Evolutionary conservation across 2,797 vertebrate species (phyloP), one percentile per base, ranked within the genome.

Genomic region (Pipistrellus pipistrellus): DNA sequence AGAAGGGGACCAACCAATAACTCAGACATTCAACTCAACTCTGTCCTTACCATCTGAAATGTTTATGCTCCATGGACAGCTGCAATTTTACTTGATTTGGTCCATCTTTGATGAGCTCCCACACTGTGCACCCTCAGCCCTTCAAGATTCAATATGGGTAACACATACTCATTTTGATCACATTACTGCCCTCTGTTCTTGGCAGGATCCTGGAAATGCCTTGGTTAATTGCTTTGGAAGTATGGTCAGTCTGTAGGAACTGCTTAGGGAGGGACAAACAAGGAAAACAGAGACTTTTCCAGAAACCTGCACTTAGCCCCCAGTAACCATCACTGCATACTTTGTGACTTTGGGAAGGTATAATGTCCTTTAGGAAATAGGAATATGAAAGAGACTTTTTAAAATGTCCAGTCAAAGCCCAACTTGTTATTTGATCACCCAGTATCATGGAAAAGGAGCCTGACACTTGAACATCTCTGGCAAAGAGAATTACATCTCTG

Each of bases 231-330:
- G 14, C 21, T 83, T 51, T 92, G 30, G 68, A 86, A 66, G 4
- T 38, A 53, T 38, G n/a, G 66, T 44, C 55, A 48, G 53, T 11
- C 25, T 8, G 35, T 25, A 82, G 38, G 23, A 85, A 91, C 88
- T 85, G 20, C 32, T 88, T 62, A 95, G 38, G 10, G 10, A 76
- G 14, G 35, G 23, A 59, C 38, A 86, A 80, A 80, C 21, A 83
- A 90, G 71, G 17, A 82, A 87, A 85, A 64, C 17, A 71, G 57
- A 73, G 32, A 93, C 18, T 85, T 75, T 48, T 20, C 81, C 18
- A 51, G 71, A 72, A 90, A 80, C n/a, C 8, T 72, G n/a, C 11
- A 8, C 41, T 81, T 86, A 41, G 80, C 51, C 9, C 2, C 35
- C 30, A 69, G 8, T 6, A 25, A 25, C 8, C n/a, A 82, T 1